Evolutionary conservation across 2,797 vertebrate genomes (phyloP).

Genomic region (Pangasius macronema): DNA sequence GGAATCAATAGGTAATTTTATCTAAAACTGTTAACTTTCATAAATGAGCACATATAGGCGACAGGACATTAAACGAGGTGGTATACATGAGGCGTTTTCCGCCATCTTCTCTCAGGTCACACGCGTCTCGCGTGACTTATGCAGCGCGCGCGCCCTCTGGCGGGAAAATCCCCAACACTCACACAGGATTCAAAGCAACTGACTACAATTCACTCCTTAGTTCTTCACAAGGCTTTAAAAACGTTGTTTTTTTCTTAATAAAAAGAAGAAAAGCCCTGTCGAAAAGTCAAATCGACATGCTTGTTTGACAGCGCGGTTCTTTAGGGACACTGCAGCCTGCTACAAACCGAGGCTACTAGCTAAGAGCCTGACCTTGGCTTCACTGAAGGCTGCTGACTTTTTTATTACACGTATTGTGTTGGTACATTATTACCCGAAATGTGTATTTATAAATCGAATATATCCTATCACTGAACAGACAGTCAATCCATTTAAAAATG

Average conservation of each 20-base stretch:
- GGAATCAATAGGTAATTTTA: too few species aligned
- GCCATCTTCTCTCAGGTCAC: background rate
- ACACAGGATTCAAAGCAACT: background rate
- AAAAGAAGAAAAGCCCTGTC: background rate
- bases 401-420: background rate
- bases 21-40: background rate
- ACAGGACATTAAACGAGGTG: too few species aligned
- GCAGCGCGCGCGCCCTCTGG: constrained; percentile 42
- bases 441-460: background rate
- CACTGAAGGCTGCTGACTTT: background rate
- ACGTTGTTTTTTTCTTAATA: background rate
- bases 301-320: background rate
- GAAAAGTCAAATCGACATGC: background rate
- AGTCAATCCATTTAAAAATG: background rate
- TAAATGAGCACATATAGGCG: background rate
- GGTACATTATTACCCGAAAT: background rate
- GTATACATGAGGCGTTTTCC: background rate
- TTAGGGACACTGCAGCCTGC: background rate
- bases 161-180: background rate
- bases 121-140: background rate
- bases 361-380: background rate
- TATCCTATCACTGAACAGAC: background rate
- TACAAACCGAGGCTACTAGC: background rate
- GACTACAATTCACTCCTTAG: background rate
- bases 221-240: background rate